Evolutionary conservation across 2,888 invertebrate species (phyloP).

Genomic region (Ferrisia virgata): DNA sequence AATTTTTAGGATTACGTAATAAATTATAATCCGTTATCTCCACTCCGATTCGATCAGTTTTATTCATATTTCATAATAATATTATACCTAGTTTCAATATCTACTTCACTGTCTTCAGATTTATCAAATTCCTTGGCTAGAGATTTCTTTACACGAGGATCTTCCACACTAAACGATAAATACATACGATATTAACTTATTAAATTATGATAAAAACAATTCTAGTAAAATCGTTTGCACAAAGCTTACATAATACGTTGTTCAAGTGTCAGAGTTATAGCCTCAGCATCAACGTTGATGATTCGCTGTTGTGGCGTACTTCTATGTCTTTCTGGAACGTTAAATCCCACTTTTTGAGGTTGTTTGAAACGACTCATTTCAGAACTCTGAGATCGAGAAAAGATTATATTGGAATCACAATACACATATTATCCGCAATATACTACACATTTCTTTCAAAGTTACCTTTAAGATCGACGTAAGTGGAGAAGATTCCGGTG

Average conservation of each 20-base stretch:
- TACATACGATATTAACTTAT: neutral
- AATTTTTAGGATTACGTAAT: no score
- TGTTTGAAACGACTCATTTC: conserved; percentile 35
- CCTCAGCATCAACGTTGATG: neutral
- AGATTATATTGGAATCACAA: neutral
- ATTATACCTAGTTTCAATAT: no score
- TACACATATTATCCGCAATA: neutral
- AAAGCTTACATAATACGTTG: neutral
- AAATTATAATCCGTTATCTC: no score
- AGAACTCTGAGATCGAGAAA: conserved; percentile 6
- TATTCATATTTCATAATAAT: neutral
- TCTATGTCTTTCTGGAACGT: neutral
- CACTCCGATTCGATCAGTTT: neutral
- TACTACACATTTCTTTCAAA: neutral
- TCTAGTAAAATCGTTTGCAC: neutral
- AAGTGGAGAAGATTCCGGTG: conserved; percentile 33
- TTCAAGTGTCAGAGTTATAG: neutral
- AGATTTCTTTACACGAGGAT: neutral
- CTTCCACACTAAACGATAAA: neutral
- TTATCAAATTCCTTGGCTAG: neutral
- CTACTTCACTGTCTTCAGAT: neutral
- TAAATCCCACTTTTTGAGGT: conserved; percentile 40
- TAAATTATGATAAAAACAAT: neutral
- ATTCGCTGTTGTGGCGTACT: neutral
- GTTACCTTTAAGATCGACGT: conserved; percentile 33